A percentile compares a stretch with the other conserved stretches of the same genome.
These are phyloP conservation scores for Uloborus plumipes DNA, from an alignment of 2,888 invertebrate species.

Conservation along the genomic window DNA sequence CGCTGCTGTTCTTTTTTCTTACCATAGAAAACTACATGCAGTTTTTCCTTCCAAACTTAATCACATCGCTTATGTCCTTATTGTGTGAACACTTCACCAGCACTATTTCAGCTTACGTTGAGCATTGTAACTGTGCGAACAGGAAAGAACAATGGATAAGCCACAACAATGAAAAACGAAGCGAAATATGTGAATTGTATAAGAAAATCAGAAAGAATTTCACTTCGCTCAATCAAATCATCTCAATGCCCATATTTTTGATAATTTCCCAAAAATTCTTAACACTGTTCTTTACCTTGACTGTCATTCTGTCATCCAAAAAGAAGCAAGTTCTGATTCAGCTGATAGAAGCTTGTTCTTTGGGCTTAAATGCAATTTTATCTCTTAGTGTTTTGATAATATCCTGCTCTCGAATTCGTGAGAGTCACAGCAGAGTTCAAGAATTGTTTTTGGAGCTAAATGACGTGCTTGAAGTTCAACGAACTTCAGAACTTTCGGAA, in stretches of 20 bases:
- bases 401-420: conserved; percentile 23
- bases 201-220: conserved; percentile 23
- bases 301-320: conserved; percentile 41
- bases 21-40: conserved; percentile 42
- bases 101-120: background rate
- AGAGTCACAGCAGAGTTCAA: conserved; percentile 18
- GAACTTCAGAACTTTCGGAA: background rate
- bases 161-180: background rate
- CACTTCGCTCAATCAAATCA: background rate
- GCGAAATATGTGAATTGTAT: conserved; percentile 16
- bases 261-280: conserved; percentile 43
- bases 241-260: conserved; percentile 32
- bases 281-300: conserved; percentile 40
- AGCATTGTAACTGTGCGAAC: background rate
- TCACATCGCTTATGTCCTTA: conserved; percentile 21
- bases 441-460: conserved; percentile 23
- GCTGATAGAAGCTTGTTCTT: conserved; percentile 31
- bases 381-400: conserved; percentile 20
- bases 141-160: background rate
- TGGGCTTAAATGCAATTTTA: conserved; percentile 21
- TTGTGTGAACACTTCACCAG: conserved; percentile 22
- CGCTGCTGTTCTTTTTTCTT: conserved; percentile 28
- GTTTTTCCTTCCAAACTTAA: conserved; percentile 38
- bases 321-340: conserved; percentile 33
- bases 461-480: conserved; percentile 1